These are phyloP conservation scores for Ibidorhyncha struthersii DNA, from an alignment of 2,113 vertebrate species.

Conservation along the genomic window DNA sequence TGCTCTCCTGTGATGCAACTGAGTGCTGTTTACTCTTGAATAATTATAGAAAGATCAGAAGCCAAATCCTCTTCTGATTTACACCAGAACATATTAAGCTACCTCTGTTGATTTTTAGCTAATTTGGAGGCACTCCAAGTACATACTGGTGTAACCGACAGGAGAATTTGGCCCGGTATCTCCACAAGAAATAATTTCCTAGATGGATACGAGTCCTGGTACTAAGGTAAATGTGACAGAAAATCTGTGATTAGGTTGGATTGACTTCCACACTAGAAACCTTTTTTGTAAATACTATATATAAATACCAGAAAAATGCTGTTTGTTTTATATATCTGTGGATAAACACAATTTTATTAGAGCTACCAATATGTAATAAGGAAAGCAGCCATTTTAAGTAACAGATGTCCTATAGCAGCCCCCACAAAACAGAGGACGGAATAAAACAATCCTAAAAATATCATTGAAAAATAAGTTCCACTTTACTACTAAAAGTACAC, in stretches of 20 bases:
- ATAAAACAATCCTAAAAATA: constrained; percentile 48
- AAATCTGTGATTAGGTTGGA: constrained; percentile 66
- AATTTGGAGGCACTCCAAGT: constrained; percentile 56
- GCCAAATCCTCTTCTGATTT: constrained; percentile 62
- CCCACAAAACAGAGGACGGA: constrained; percentile 13
- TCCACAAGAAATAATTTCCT: constrained; percentile 67
- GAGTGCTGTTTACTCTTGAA: constrained; percentile 60
- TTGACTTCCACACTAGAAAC: constrained; percentile 64
- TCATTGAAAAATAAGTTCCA: neutral
- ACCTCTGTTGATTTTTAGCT: constrained; percentile 55
- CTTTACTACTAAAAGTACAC: neutral
- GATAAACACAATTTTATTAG: constrained; percentile 74
- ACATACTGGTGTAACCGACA: constrained; percentile 24
- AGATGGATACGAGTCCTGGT: constrained; percentile 49
- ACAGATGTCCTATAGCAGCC: constrained; percentile 37
- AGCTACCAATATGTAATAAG: constrained; percentile 70
- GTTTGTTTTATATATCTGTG: constrained; percentile 71
- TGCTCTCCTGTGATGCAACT: constrained; percentile 38
- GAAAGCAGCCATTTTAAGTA: constrained; percentile 49
- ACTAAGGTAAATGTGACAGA: constrained; percentile 68
- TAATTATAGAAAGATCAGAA: constrained; percentile 61
- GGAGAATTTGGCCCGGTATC: constrained; percentile 39
- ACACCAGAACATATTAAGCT: constrained; percentile 37
- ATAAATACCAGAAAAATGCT: constrained; percentile 65
- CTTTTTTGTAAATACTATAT: constrained; percentile 67